A percentile compares a stretch with the other conserved stretches of the same genome.
Evolutionary conservation across 2,113 vertebrate genomes (phyloP).

Genomic region (Chitala chitala): DNA sequence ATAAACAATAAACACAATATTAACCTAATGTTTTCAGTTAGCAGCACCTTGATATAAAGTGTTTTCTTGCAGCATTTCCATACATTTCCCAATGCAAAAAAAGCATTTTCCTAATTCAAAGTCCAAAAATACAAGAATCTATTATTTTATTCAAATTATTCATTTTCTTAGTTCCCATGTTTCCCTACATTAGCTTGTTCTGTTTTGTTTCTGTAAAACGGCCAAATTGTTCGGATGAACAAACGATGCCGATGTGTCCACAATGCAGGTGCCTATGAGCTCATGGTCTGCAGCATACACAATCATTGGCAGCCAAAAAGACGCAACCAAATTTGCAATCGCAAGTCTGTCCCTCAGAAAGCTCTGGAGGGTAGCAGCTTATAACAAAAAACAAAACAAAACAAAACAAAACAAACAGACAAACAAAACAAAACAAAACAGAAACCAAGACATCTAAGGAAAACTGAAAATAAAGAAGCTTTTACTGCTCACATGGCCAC

Average conservation of each 20-base stretch:
- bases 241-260: conserved; percentile 3
- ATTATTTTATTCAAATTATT: too few relatives aligned
- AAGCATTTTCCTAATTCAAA: too few relatives aligned
- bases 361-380: conserved; percentile 63
- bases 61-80: conserved; percentile 18
- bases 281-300: conserved; percentile 63
- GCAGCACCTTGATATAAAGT: conserved; percentile 52
- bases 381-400: conserved; percentile 37
- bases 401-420: conserved; percentile 8
- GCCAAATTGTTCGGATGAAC: not conserved
- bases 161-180: too few relatives aligned
- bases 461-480: conserved; percentile 47
- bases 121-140: too few relatives aligned
- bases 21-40: conserved; percentile 31
- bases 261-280: conserved; percentile 94
- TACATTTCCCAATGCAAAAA: too few relatives aligned
- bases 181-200: not conserved
- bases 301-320: conserved; percentile 84
- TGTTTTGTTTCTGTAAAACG: not conserved
- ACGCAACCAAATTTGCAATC: conserved; percentile 73
- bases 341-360: conserved; percentile 64
- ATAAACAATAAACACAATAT: not conserved
- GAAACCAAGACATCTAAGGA: conserved; percentile 43
- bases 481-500: conserved; percentile 74
- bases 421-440: conserved; percentile 34